Conservation (phyloP, 2,888 invertebrate genomes). For the Amorpha juglandis region DNA sequence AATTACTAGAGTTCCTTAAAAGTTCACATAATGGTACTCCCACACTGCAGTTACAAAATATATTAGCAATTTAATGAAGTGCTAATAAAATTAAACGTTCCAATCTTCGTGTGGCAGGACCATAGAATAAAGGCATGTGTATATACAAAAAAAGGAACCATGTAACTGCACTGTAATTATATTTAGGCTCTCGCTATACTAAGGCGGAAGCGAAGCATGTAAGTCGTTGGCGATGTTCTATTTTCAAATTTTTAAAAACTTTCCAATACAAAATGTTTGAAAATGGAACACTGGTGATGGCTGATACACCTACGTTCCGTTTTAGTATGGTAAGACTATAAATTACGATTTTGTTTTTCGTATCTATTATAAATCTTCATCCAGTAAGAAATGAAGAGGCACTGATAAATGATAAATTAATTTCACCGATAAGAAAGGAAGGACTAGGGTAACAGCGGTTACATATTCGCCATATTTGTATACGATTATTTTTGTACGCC, state of each 20-base stretch:
- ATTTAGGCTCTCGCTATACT: background rate
- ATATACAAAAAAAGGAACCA: background rate
- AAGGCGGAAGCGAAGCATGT: background rate
- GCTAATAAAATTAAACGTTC: no score
- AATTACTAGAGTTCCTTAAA: background rate
- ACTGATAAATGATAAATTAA: background rate
- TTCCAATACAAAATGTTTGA: background rate
- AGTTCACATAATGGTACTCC: conserved; percentile 4
- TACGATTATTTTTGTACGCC: background rate
- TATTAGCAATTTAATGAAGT: background rate
- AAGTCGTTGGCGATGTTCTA: background rate
- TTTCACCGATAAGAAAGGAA: conserved; percentile 5
- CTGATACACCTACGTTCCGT: background rate
- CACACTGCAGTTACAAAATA: background rate
- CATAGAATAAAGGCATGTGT: background rate
- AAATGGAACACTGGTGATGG: background rate
- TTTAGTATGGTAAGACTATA: background rate
- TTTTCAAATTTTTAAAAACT: background rate
- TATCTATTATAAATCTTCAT: background rate
- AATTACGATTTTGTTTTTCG: background rate
- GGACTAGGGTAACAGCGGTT: background rate
- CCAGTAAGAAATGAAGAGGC: background rate
- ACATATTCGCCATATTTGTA: background rate
- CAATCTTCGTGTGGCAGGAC: background rate
- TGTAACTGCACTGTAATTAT: background rate